These are phyloP conservation scores for Centroberyx gerrardi DNA, from an alignment of 2,797 vertebrate genomes.

Conservation along the genomic window DNA sequence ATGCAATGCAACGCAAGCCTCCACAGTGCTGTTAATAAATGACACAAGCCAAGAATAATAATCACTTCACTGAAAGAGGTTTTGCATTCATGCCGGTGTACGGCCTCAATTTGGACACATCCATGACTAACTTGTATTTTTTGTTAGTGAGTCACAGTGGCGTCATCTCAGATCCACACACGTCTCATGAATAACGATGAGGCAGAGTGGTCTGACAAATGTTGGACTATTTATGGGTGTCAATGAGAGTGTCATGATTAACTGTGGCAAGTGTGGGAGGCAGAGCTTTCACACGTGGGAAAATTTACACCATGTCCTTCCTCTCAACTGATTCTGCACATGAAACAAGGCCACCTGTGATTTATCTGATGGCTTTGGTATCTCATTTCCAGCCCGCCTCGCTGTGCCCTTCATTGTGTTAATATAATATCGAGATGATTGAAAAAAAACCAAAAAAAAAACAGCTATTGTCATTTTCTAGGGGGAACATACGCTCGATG, in stretches of 20 bases:
- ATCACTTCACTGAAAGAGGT: constrained; percentile 23
- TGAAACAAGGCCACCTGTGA: constrained; percentile 30
- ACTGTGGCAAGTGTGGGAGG: constrained; percentile 75
- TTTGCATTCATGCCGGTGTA: constrained; percentile 2
- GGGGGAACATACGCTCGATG: constrained; percentile 32
- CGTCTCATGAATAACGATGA: constrained; percentile 56
- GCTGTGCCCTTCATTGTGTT: constrained; percentile 41
- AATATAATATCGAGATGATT: constrained; percentile 12
- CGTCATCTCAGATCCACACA: constrained; percentile 46
- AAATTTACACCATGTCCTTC: constrained; percentile 56
- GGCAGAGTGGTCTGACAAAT: constrained; percentile 61
- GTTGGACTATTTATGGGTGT: constrained; percentile 70
- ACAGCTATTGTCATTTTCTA: background rate
- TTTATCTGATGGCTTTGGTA: constrained; percentile 58
- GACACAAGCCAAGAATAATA: constrained; percentile 8
- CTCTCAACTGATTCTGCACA: constrained; percentile 47
- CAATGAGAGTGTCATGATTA: constrained; percentile 66
- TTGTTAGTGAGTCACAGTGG: constrained; percentile 41
- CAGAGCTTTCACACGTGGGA: constrained; percentile 50
- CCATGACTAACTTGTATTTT: constrained; percentile 21
- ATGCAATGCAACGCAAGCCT: constrained; percentile 7
- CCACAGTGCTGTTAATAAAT: constrained; percentile 13
- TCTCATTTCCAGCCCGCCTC: constrained; percentile 43
- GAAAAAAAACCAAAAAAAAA: background rate
- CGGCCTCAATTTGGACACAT: constrained; percentile 41